Evolutionary conservation across 2,797 vertebrate genomes (phyloP).

Genomic region (Enteromius treurensis): DNA sequence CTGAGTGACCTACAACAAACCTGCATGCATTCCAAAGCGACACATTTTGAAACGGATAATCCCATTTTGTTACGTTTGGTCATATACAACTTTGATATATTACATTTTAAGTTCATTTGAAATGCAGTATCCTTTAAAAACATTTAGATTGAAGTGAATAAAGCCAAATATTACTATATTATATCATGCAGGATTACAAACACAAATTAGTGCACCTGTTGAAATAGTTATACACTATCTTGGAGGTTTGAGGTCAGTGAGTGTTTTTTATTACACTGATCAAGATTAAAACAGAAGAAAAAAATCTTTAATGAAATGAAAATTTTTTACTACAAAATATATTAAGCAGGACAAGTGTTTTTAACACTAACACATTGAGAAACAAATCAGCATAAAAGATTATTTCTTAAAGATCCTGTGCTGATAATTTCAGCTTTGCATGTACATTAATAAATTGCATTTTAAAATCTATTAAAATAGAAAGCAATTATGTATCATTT

Average conservation of each 20-base stretch:
- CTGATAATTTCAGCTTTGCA: background rate
- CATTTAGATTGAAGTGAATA: background rate
- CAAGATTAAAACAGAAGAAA: background rate
- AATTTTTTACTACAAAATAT: background rate
- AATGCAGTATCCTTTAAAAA: background rate
- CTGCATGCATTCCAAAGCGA: background rate
- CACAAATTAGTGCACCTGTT: constrained; percentile 1
- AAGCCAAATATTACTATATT: background rate
- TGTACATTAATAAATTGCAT: background rate
- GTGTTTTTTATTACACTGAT: background rate
- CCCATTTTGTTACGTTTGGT: background rate
- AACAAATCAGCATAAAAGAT: background rate
- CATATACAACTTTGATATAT: background rate
- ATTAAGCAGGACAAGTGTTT: background rate
- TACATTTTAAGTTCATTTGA: background rate
- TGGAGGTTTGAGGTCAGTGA: too few relatives aligned
- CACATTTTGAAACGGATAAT: background rate
- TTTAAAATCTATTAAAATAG: background rate
- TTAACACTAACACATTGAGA: background rate
- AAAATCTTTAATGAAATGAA: background rate
- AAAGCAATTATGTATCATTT: background rate
- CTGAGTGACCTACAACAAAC: constrained; percentile 1
- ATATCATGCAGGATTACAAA: background rate
- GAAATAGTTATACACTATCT: background rate
- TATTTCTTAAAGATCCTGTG: background rate